phyloP scores from a whole-genome alignment of 2,888 invertebrate species.

The Diogma glabrata region DNA sequence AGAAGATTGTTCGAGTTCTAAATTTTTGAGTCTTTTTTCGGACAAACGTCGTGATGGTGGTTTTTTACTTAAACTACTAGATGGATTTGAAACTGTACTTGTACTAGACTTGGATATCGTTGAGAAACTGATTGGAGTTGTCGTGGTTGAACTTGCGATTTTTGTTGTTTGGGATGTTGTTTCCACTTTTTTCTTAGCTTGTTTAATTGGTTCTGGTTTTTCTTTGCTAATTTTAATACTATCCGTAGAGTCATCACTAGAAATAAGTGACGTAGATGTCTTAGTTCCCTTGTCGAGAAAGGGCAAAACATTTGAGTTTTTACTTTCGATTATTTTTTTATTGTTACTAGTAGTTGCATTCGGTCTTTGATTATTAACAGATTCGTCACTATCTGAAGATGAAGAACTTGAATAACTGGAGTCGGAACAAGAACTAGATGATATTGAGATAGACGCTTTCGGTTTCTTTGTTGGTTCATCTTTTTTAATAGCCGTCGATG shows the following conservation, averaged over 20 bases:
- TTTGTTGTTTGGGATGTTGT: conserved; percentile 15
- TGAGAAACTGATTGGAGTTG: too few species aligned
- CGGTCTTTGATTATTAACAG: conserved; percentile 21
- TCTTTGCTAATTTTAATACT: conserved; percentile 15
- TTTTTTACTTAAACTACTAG: conserved; percentile 14
- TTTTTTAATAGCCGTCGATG: not conserved
- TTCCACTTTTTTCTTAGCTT: not conserved
- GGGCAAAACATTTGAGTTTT: conserved; percentile 57
- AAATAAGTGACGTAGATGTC: conserved; percentile 45
- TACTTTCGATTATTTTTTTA: conserved; percentile 18
- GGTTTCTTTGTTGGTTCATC: conserved; percentile 21
- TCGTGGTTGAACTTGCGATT: conserved; percentile 19
- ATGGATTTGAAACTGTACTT: conserved; percentile 28
- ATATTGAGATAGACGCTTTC: conserved; percentile 28
- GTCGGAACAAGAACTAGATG: conserved; percentile 43
- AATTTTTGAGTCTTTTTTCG: too few species aligned
- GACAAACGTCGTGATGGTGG: too few species aligned
- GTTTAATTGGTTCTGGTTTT: conserved; percentile 14
- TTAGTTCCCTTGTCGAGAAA: conserved; percentile 67
- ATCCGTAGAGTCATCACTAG: conserved; percentile 43
- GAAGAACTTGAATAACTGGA: conserved; percentile 48
- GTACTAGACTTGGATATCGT: too few species aligned
- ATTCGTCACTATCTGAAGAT: conserved; percentile 46
- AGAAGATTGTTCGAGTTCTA: too few species aligned
- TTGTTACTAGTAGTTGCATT: conserved; percentile 19